Conservation (phyloP, 2,797 vertebrate genomes). For the Pachyuromys duprasi region DNA sequence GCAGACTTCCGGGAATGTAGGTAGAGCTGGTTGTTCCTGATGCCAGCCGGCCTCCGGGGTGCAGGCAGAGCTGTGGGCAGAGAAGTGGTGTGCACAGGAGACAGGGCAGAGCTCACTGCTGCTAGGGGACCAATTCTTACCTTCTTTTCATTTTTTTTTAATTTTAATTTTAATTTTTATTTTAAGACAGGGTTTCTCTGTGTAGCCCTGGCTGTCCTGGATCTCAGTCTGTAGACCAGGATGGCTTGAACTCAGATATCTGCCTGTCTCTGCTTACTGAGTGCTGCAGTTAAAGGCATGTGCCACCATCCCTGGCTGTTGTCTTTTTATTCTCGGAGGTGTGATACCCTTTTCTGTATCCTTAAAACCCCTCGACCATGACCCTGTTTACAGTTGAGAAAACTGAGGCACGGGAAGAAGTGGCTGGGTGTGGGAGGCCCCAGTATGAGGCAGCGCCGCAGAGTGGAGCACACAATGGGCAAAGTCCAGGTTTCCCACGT, state of each 20-base stretch:
- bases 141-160: no score
- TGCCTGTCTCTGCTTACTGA: not conserved
- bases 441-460: no score
- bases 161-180: no score
- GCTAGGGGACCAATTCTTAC: not conserved
- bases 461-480: not conserved
- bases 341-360: not conserved
- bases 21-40: no score
- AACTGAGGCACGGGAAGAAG: not conserved
- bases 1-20: no score
- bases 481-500: not conserved
- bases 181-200: not conserved
- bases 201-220: not conserved
- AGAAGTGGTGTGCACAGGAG: no score
- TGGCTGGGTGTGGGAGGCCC: no score
- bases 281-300: not conserved
- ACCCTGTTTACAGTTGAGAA: not conserved
- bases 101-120: no score
- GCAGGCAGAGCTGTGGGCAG: no score
- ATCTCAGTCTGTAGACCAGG: not conserved
- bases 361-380: not conserved
- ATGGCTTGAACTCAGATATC: not conserved
- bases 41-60: no score
- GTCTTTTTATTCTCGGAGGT: not conserved
- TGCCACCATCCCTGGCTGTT: not conserved